Conservation (phyloP, 2,888 invertebrate species). For the Galeopsomyia nigrocyanea region DNA sequence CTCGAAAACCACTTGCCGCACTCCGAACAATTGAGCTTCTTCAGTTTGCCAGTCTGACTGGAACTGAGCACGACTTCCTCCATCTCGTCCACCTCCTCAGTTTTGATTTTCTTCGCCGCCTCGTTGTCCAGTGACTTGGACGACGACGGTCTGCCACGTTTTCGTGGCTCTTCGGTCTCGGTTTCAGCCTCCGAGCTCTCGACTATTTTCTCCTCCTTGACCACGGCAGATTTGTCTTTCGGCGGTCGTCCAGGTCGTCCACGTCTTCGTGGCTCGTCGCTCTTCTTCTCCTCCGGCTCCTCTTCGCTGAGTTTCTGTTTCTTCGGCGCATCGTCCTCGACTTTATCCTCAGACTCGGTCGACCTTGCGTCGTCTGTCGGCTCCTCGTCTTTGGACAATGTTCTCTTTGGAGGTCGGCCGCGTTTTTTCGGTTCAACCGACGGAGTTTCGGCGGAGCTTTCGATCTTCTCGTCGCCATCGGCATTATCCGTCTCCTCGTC, state of each 20-base stretch:
- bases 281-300: background rate
- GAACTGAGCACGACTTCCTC: slow-evolving; percentile 10
- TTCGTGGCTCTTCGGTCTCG: no score
- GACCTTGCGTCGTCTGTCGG: background rate
- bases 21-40: slow-evolving; percentile 58
- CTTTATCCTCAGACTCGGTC: background rate
- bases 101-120: slow-evolving; percentile 26
- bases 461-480: slow-evolving; percentile 9
- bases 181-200: slow-evolving; percentile 22
- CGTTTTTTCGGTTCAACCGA: slow-evolving; percentile 47
- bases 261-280: slow-evolving; percentile 27
- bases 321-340: background rate
- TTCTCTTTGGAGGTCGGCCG: slow-evolving; percentile 25
- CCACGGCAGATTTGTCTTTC: background rate
- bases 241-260: background rate
- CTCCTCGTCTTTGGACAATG: slow-evolving; percentile 8
- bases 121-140: background rate
- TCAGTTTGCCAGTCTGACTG: slow-evolving; percentile 54
- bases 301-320: background rate
- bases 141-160: no score
- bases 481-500: background rate
- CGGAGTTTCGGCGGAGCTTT: background rate
- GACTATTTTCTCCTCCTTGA: slow-evolving; percentile 23
- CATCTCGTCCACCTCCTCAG: slow-evolving; percentile 8
- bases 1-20: slow-evolving; percentile 64